phyloP scores from a whole-genome alignment of 1,140 invertebrate species.

The Trichonephila clavata region DNA sequence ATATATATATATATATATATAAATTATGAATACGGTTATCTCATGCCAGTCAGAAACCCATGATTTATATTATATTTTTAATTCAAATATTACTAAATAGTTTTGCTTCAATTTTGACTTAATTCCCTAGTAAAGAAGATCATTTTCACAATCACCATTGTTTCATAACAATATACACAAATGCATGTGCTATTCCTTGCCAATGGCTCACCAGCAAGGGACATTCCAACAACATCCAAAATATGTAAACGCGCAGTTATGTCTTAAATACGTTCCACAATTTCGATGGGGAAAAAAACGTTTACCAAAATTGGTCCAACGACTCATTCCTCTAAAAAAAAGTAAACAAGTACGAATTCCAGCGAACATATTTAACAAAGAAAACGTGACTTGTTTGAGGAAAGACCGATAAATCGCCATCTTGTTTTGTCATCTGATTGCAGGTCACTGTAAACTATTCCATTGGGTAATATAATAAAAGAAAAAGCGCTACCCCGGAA shows the following conservation, averaged over 20 bases:
- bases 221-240: not conserved
- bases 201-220: not conserved
- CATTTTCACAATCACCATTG: too few species aligned
- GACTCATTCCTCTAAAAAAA: slow-evolving; percentile 20
- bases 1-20: too few species aligned
- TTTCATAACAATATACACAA: too few species aligned
- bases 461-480: slow-evolving; percentile 74
- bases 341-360: slow-evolving; percentile 2
- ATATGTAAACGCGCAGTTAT: not conserved
- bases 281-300: not conserved
- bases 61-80: too few species aligned
- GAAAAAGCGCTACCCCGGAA: slow-evolving; percentile 46
- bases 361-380: slow-evolving; percentile 70
- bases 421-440: slow-evolving; percentile 73
- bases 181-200: too few species aligned
- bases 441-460: slow-evolving; percentile 71
- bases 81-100: too few species aligned
- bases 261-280: not conserved
- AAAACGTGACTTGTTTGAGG: slow-evolving; percentile 54
- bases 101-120: too few species aligned
- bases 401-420: slow-evolving; percentile 68
- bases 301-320: slow-evolving; percentile 1
- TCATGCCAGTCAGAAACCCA: too few species aligned
- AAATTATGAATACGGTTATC: too few species aligned
- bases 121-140: too few species aligned